Evolutionary conservation across 2,113 vertebrate species (phyloP).

Genomic region (Eclectus roratus): DNA sequence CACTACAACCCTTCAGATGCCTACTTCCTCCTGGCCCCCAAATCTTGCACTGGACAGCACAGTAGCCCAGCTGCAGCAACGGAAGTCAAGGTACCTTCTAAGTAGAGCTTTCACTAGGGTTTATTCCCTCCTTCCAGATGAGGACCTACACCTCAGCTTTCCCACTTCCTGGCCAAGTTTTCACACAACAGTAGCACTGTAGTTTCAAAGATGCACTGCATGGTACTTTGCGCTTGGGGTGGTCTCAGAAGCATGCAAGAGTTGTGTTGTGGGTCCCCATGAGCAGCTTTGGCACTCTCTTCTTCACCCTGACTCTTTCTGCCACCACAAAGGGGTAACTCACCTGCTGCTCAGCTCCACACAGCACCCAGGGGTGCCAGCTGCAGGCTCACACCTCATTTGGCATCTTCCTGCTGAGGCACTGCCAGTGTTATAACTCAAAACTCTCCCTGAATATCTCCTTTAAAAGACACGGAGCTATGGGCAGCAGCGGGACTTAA

Average conservation of each 20-base stretch:
- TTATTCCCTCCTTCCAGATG: not conserved
- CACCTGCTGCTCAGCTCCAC: not conserved
- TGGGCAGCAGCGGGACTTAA: not conserved
- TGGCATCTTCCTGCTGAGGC: not conserved
- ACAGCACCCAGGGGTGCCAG: not conserved
- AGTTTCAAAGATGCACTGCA: not conserved
- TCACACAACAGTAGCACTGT: not conserved
- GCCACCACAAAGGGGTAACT: not conserved
- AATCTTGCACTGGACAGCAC: not conserved
- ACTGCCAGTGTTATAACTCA: not conserved
- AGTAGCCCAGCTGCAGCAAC: not conserved
- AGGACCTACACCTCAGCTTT: not conserved
- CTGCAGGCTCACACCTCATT: not conserved
- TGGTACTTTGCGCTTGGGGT: not conserved
- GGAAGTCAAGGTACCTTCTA: not conserved
- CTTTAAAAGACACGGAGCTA: not conserved
- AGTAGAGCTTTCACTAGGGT: not conserved
- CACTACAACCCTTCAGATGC: not conserved
- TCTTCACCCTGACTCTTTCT: not conserved
- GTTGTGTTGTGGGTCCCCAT: accelerated
- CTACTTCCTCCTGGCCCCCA: not conserved
- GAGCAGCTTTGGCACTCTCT: not conserved
- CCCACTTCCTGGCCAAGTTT: not conserved
- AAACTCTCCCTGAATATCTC: not conserved
- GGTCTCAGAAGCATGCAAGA: not conserved